Conservation (phyloP, 2,113 vertebrate species). For the Chloropsis hardwickii region DNA sequence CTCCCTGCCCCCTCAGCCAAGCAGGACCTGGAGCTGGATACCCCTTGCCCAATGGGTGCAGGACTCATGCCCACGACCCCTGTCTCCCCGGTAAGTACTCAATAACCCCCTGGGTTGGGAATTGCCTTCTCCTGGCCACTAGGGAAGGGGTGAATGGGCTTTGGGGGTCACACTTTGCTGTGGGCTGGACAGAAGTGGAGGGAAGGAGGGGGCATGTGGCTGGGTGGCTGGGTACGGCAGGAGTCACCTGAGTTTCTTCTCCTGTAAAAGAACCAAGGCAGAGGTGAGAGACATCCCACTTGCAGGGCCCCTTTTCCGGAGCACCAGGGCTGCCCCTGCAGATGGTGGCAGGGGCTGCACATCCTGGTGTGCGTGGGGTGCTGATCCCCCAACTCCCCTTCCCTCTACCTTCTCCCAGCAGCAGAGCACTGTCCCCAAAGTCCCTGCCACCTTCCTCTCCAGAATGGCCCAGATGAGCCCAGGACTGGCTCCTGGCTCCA, state of each 20-base stretch:
- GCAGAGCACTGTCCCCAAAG: constrained; percentile 1
- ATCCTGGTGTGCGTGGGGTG: rapidly evolving
- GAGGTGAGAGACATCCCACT: not conserved
- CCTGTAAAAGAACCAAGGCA: not conserved
- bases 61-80: not conserved
- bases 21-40: constrained; percentile 52
- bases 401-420: constrained; percentile 34
- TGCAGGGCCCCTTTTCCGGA: not conserved
- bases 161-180: not conserved
- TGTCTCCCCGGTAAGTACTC: constrained; percentile 58
- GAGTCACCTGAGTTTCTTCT: not conserved
- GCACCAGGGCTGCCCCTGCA: not conserved
- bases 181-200: not conserved
- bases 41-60: not conserved
- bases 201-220: not conserved
- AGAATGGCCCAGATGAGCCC: not conserved
- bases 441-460: constrained; percentile 50
- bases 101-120: not conserved
- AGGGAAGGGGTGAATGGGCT: not conserved
- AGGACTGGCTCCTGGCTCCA: constrained; percentile 25
- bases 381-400: not conserved
- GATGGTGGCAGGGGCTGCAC: not conserved
- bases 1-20: constrained; percentile 64
- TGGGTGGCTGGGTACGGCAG: not conserved
- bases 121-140: not conserved